A percentile compares a stretch with the other conserved stretches of the same genome.
Evolutionary conservation across 2,797 vertebrate species (phyloP).

Genomic region (Cercopithecus neglectus): DNA sequence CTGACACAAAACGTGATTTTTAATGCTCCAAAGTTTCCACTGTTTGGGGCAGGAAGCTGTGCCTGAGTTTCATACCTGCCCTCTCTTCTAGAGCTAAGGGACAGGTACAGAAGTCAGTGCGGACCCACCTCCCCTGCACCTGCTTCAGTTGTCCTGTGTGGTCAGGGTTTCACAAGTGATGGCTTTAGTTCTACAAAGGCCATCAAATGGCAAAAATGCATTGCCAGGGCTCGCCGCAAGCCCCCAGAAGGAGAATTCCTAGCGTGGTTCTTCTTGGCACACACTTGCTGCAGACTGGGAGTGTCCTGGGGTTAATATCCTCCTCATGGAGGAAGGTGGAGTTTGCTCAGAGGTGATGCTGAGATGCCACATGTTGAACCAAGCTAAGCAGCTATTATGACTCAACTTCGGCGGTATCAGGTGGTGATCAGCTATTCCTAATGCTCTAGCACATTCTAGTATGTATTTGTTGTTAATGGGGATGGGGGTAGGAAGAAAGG

Average conservation of each 20-base stretch:
- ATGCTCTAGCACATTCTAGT: neutral
- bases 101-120: too few relatives aligned
- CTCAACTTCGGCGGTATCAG: neutral
- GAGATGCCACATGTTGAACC: rapidly evolving
- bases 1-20: neutral
- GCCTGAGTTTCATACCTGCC: neutral
- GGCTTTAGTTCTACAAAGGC: neutral
- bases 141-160: rapidly evolving
- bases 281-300: neutral
- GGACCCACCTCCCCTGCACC: rapidly evolving
- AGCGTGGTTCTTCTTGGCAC: neutral
- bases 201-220: rapidly evolving
- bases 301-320: rapidly evolving
- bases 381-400: neutral
- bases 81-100: rapidly evolving
- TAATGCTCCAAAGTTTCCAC: neutral
- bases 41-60: neutral
- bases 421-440: neutral
- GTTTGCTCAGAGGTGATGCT: rapidly evolving
- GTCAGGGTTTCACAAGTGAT: rapidly evolving
- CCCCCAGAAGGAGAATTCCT: neutral
- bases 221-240: rapidly evolving
- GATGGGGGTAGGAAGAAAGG: neutral
- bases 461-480: neutral
- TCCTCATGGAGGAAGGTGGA: rapidly evolving